Conservation (phyloP, 2,888 invertebrate species). For the Sepioteuthis lessoniana region DNA sequence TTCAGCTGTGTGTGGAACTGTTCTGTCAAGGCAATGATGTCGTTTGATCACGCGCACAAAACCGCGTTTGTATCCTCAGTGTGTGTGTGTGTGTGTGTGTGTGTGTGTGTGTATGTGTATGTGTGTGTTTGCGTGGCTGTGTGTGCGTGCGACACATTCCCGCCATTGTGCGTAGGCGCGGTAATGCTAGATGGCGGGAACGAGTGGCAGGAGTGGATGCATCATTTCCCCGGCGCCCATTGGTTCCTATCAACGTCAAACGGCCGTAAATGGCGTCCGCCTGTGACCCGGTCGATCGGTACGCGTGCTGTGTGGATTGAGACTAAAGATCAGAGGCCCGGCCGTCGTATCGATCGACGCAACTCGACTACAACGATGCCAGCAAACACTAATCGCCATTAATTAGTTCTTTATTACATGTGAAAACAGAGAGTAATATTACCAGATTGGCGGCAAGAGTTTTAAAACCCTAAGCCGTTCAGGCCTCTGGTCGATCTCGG, state of each 20-base stretch:
- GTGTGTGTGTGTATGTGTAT: too few relatives aligned
- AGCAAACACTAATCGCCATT: constrained; percentile 33
- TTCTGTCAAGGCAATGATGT: too few relatives aligned
- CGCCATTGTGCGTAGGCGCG: background rate
- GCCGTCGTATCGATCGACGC: background rate
- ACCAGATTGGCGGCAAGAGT: background rate
- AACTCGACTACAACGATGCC: background rate
- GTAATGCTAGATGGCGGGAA: background rate
- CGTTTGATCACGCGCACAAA: too few relatives aligned
- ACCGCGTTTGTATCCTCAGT: too few relatives aligned
- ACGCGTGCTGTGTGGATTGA: background rate
- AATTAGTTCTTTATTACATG: constrained; percentile 33
- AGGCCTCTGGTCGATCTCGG: background rate
- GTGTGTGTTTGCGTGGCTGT: too few relatives aligned
- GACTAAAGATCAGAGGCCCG: constrained; percentile 5
- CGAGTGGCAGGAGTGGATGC: background rate
- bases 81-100: too few relatives aligned
- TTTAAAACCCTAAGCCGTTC: constrained; percentile 33
- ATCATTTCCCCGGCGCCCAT: background rate
- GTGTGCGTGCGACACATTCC: too few relatives aligned
- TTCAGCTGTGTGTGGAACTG: background rate
- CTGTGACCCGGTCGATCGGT: background rate
- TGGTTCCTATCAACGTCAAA: constrained; percentile 33
- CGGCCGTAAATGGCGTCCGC: background rate
- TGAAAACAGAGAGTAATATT: constrained; percentile 33